Evolutionary conservation across 2,113 vertebrate species (phyloP).

Genomic region (Chrysochloris asiatica): DNA sequence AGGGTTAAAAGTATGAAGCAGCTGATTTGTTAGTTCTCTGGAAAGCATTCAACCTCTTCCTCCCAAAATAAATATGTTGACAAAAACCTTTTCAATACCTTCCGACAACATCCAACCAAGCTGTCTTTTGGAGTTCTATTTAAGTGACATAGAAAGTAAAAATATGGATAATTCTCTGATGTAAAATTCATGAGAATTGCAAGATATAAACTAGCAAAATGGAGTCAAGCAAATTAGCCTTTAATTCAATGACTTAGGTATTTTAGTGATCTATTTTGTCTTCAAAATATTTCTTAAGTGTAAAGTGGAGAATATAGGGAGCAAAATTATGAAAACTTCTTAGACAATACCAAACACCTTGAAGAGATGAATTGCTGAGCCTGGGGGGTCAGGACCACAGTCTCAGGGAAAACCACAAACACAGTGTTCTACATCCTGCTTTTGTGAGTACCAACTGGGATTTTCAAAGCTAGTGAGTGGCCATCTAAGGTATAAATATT

Average conservation of each 20-base stretch:
- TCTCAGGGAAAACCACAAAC: too few relatives aligned
- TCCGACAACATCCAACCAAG: not conserved
- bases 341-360: too few relatives aligned
- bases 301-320: too few relatives aligned
- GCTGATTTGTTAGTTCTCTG: slow-evolving; percentile 45
- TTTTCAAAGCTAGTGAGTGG: too few relatives aligned
- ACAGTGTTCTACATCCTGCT: too few relatives aligned
- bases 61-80: slow-evolving; percentile 32
- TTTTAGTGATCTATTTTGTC: not conserved
- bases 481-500: too few relatives aligned
- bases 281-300: slow-evolving; percentile 4
- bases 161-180: not conserved
- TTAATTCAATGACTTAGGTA: not conserved
- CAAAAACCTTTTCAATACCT: not conserved
- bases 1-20: slow-evolving; percentile 43
- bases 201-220: not conserved
- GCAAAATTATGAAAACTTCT: too few relatives aligned
- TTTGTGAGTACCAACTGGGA: too few relatives aligned
- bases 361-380: too few relatives aligned
- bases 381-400: too few relatives aligned
- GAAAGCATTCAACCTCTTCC: not conserved
- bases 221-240: not conserved
- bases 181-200: not conserved
- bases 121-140: not conserved
- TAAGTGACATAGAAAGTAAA: not conserved